Conservation (phyloP, 2,113 vertebrate species). For the Thamnophis sirtalis region DNA sequence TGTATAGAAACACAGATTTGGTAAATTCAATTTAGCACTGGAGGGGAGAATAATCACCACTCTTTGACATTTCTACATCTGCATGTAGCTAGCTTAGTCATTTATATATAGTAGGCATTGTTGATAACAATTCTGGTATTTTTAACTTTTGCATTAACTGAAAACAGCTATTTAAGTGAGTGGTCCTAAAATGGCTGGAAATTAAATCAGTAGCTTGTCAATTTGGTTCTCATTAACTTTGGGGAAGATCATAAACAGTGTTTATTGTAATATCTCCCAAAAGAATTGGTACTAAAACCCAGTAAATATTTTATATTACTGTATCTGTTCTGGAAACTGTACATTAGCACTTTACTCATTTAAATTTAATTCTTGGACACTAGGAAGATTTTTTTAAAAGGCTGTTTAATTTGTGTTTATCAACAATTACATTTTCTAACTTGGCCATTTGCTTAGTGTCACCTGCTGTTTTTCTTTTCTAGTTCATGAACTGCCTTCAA, state of each 20-base stretch:
- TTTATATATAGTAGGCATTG: background rate
- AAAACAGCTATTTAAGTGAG: conserved; percentile 17
- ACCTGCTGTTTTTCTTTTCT: background rate
- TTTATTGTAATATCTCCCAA: conserved; percentile 40
- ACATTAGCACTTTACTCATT: conserved; percentile 14
- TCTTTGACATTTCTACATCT: background rate
- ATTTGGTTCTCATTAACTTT: conserved; percentile 42
- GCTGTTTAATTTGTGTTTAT: background rate
- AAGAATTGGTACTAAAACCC: conserved; percentile 33
- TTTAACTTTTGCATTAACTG: conserved; percentile 29
- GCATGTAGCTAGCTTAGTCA: background rate
- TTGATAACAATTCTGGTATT: background rate
- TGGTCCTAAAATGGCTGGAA: conserved; percentile 27
- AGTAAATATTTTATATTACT: conserved; percentile 31
- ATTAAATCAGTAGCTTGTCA: conserved; percentile 24
- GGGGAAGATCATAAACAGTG: conserved; percentile 31
- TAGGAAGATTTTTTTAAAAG: conserved; percentile 8
- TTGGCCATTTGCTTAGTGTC: background rate
- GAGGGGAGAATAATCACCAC: background rate
- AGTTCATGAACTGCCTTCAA: background rate
- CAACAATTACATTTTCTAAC: background rate
- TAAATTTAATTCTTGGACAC: conserved; percentile 27
- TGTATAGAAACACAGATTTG: background rate
- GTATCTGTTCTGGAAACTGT: conserved; percentile 25
- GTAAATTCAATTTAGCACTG: background rate